A percentile compares a stretch with the other conserved stretches of the same genome.
Conservation (phyloP, 1,140 invertebrate genomes). For the Listronotus oregonensis region DNA sequence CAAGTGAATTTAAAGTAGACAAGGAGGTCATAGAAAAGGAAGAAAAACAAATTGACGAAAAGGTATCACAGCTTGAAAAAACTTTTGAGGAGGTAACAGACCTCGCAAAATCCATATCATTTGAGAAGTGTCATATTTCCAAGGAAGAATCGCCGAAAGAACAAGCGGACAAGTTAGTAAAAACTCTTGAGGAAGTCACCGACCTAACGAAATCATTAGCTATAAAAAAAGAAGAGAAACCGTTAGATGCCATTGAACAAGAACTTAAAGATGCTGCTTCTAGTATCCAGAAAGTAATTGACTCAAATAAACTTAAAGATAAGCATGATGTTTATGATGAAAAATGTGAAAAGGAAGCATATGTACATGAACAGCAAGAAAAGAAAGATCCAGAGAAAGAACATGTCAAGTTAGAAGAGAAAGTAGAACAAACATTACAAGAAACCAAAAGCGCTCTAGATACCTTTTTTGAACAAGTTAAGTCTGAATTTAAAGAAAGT, state of each 20-base stretch:
- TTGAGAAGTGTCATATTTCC: slow-evolving; percentile 31
- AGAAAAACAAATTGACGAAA: slow-evolving; percentile 35
- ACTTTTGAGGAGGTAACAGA: slow-evolving; percentile 25
- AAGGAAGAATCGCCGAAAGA: slow-evolving; percentile 4
- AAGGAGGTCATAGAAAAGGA: slow-evolving; percentile 26
- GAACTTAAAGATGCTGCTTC: too few species aligned
- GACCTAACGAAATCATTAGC: too few species aligned
- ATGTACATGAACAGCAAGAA: slow-evolving; percentile 1
- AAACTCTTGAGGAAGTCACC: not conserved
- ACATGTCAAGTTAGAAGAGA: not conserved
- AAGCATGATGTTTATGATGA: not conserved
- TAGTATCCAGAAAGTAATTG: not conserved
- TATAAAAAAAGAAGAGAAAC: too few species aligned
- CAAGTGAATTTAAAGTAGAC: slow-evolving; percentile 18
- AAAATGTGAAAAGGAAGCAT: not conserved
- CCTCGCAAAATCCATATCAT: slow-evolving; percentile 32
- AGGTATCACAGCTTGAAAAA: slow-evolving; percentile 21
- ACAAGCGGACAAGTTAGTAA: slow-evolving; percentile 28
- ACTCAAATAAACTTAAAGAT: slow-evolving; percentile 6
- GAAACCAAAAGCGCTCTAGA: too few species aligned
- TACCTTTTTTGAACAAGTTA: too few species aligned
- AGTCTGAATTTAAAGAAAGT: not conserved
- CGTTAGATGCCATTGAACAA: too few species aligned
- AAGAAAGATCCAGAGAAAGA: slow-evolving; percentile 15
- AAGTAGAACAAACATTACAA: too few species aligned